A percentile compares a stretch with the other conserved stretches of the same genome.
These are phyloP conservation scores for Arion vulgaris DNA, from an alignment of 1,140 invertebrate genomes.

Conservation along the genomic window DNA sequence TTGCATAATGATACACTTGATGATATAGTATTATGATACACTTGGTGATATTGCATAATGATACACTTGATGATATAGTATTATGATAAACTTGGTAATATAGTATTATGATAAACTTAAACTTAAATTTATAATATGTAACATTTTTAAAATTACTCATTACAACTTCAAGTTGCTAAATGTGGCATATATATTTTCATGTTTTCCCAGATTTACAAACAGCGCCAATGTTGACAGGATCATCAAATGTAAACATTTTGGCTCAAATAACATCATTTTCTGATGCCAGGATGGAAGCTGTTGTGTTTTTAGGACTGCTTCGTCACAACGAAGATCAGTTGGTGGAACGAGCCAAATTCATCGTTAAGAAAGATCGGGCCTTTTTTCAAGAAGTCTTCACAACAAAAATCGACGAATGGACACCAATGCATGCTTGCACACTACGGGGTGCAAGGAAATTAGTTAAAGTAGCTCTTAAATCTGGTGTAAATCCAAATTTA, in stretches of 20 bases:
- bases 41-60: too few species aligned
- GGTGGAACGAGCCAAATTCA: slow-evolving; percentile 52
- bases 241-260: neutral
- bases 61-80: too few species aligned
- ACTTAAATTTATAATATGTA: too few species aligned
- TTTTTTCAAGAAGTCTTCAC: slow-evolving; percentile 57
- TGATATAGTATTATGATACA: too few species aligned
- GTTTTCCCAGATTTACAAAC: too few species aligned
- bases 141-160: too few species aligned
- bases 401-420: slow-evolving; percentile 61
- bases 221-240: too few species aligned
- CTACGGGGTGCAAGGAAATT: slow-evolving; percentile 61
- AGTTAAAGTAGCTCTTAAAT: slow-evolving; percentile 59
- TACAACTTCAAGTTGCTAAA: too few species aligned
- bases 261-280: neutral
- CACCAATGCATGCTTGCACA: slow-evolving; percentile 65
- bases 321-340: slow-evolving; percentile 58
- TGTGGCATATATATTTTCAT: too few species aligned
- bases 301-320: slow-evolving; percentile 55
- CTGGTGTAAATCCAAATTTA: slow-evolving; percentile 56
- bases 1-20: too few species aligned
- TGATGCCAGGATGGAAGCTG: slow-evolving; percentile 48
- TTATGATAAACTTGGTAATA: too few species aligned
- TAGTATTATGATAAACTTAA: too few species aligned
- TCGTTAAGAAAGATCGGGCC: slow-evolving; percentile 56